These are phyloP conservation scores for Corythucha ciliata DNA, from an alignment of 2,888 invertebrate species.

Conservation along the genomic window DNA sequence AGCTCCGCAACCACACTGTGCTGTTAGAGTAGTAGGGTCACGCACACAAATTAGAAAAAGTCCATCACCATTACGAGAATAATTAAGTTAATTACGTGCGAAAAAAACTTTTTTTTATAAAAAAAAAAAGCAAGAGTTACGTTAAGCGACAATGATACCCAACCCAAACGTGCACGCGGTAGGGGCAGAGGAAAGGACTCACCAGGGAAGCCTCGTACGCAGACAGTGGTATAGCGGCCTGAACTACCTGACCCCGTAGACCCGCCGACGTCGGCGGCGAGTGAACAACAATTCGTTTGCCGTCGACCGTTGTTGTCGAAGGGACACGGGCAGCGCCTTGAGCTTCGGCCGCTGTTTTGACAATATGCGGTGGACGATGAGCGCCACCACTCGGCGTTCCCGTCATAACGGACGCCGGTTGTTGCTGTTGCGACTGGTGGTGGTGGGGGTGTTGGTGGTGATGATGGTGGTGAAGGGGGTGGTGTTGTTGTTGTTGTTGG, in stretches of 20 bases:
- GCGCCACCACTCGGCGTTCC: constrained; percentile 41
- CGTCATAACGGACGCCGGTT: constrained; percentile 44
- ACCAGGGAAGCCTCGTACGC: constrained; percentile 62
- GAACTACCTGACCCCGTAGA: constrained; percentile 46
- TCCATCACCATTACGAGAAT: constrained; percentile 28
- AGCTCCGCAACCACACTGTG: constrained; percentile 36
- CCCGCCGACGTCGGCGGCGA: constrained; percentile 48
- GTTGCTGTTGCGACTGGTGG: no score
- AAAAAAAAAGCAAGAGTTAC: background rate
- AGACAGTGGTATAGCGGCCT: constrained; percentile 50
- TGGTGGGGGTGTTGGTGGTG: no score
- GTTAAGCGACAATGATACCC: background rate
- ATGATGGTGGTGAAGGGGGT: no score
- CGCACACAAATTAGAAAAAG: constrained; percentile 24
- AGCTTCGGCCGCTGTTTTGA: constrained; percentile 45
- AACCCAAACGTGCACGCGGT: background rate
- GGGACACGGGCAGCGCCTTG: constrained; percentile 31
- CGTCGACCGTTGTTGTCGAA: no score
- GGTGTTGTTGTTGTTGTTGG: no score
- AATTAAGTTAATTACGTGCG: no score
- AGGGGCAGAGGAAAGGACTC: constrained; percentile 42
- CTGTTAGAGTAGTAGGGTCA: no score
- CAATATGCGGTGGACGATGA: no score
- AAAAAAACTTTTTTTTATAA: no score
- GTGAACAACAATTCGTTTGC: constrained; percentile 46